phyloP scores from a whole-genome alignment of 35 echinoderm and acorn worm species.

The Chiridota heheva region DNA sequence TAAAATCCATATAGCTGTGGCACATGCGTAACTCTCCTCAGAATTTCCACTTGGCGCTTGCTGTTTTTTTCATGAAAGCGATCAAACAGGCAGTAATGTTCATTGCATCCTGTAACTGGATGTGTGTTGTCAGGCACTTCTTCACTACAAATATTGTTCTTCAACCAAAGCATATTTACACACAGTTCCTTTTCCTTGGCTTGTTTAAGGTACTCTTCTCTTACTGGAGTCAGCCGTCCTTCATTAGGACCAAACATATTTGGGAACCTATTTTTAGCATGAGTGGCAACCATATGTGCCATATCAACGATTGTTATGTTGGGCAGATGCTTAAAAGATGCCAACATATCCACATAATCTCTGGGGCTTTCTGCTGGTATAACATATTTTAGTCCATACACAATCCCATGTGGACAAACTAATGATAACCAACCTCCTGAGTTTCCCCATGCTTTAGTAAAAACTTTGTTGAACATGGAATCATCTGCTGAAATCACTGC shows the following conservation, averaged over 20 bases:
- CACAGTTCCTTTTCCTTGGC: constrained; percentile 10
- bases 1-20: constrained; percentile 1
- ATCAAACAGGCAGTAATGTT: constrained; percentile 32
- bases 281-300: constrained; percentile 45
- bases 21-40: constrained; percentile 15
- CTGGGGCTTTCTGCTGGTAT: constrained; percentile 42
- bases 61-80: constrained; percentile 21
- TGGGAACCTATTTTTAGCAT: constrained; percentile 21
- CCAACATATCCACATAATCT: constrained; percentile 39
- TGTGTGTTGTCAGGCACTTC: not conserved
- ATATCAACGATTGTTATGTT: constrained; percentile 49
- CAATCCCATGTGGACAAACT: constrained; percentile 32
- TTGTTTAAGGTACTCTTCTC: not conserved
- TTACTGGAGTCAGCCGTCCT: constrained; percentile 7
- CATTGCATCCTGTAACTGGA: constrained; percentile 12
- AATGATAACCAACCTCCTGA: constrained; percentile 17
- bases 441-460: constrained; percentile 15
- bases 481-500: not conserved
- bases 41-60: not conserved
- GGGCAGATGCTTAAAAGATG: constrained; percentile 3
- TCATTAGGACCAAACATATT: constrained; percentile 22
- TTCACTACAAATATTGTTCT: not conserved
- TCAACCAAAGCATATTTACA: not conserved
- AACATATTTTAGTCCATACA: constrained; percentile 43
- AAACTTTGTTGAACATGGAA: constrained; percentile 24